Conservation (phyloP, 1,140 invertebrate genomes). For the Achatina immaculata region DNA sequence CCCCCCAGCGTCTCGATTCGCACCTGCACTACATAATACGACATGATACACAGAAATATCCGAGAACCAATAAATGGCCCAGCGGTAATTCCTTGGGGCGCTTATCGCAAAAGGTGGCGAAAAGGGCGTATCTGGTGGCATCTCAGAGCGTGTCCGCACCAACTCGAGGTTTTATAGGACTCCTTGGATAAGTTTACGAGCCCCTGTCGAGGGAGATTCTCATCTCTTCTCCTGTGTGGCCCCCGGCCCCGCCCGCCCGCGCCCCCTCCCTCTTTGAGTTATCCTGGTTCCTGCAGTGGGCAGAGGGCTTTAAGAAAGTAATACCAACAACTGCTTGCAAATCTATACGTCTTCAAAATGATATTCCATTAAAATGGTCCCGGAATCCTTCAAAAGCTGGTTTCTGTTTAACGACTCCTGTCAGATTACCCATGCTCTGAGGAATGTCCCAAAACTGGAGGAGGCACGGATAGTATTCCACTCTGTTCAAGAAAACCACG, state of each 20-base stretch:
- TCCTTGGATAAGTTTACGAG: neutral
- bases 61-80: neutral
- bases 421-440: too few species aligned
- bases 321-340: neutral
- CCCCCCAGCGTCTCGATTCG: too few species aligned
- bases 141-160: neutral
- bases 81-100: neutral
- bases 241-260: too few species aligned
- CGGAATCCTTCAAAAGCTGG: neutral
- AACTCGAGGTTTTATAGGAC: neutral
- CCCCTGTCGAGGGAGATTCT: neutral
- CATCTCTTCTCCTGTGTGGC: slow-evolving; percentile 18
- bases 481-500: too few species aligned
- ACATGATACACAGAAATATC: slow-evolving; percentile 19
- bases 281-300: neutral
- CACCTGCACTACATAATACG: slow-evolving; percentile 11
- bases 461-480: too few species aligned
- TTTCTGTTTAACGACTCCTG: neutral
- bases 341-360: neutral
- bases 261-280: too few species aligned
- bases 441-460: too few species aligned
- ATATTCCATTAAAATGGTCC: neutral
- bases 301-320: neutral
- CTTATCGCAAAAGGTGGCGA: slow-evolving; percentile 6
- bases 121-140: slow-evolving; percentile 1